Conservation (phyloP, 92 coral and sea anemone genomes). For the Galaxea fascicularis region DNA sequence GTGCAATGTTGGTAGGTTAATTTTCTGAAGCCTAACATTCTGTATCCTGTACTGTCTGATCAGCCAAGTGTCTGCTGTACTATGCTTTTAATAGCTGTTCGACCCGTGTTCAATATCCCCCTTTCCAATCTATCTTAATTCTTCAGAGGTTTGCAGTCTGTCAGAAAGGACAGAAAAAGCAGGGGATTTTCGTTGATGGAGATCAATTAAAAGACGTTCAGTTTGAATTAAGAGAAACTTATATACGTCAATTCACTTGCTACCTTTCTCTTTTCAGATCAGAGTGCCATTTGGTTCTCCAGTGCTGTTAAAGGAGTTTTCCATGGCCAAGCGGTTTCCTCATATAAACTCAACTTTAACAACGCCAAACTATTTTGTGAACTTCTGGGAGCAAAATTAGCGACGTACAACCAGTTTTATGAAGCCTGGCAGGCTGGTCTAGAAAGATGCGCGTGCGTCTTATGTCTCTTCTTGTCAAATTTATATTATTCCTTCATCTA, state of each 20-base stretch:
- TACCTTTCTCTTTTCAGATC: background rate
- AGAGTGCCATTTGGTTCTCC: background rate
- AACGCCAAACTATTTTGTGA: constrained; percentile 23
- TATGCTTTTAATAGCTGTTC: too few species aligned
- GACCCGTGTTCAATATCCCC: too few species aligned
- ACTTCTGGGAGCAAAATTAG: constrained; percentile 13
- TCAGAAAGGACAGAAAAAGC: too few species aligned
- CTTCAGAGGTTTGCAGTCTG: too few species aligned
- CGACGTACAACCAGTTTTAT: constrained; percentile 23
- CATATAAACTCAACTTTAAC: constrained; percentile 14
- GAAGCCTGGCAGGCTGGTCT: constrained; percentile 36
- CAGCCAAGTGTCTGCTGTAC: too few species aligned
- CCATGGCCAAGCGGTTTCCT: background rate
- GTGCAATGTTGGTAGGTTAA: constrained; percentile 27
- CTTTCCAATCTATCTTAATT: too few species aligned
- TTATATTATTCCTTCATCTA: background rate
- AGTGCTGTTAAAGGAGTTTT: background rate
- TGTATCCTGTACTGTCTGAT: too few species aligned
- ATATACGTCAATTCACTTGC: too few species aligned
- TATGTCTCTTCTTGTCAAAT: background rate
- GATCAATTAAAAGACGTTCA: too few species aligned
- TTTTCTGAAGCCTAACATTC: background rate
- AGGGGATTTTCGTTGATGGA: too few species aligned
- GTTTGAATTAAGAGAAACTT: too few species aligned
- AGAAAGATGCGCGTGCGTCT: background rate